These are phyloP conservation scores for Cyanoderma ruficeps DNA, from an alignment of 2,113 vertebrate genomes.

Conservation along the genomic window DNA sequence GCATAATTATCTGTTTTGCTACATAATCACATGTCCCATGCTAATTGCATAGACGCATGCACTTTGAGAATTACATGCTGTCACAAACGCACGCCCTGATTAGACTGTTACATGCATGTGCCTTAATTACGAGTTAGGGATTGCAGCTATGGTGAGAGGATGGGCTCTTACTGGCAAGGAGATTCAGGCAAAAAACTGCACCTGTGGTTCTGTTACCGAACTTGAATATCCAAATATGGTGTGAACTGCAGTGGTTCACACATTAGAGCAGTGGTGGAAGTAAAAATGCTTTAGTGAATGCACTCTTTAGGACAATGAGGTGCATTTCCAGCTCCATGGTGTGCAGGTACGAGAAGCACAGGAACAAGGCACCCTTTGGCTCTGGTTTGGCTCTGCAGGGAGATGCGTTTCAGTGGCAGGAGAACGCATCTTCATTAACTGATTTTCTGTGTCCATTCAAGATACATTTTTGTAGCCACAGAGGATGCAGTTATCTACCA, in stretches of 20 bases:
- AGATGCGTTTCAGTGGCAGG: not conserved
- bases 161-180: not conserved
- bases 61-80: not conserved
- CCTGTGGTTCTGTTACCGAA: not conserved
- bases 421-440: not conserved
- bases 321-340: not conserved
- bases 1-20: not conserved
- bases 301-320: not conserved
- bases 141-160: not conserved
- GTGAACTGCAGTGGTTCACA: not conserved
- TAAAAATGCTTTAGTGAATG: not conserved
- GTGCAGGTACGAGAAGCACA: not conserved
- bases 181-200: not conserved
- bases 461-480: not conserved
- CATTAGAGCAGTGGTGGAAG: not conserved
- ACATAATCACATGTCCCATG: not conserved
- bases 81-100: not conserved
- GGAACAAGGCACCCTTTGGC: fast-evolving
- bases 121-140: not conserved
- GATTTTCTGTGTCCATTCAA: not conserved
- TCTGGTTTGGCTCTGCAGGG: not conserved
- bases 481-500: not conserved
- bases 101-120: not conserved
- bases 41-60: not conserved
- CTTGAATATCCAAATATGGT: not conserved